phyloP scores from a whole-genome alignment of 2,888 invertebrate species.

The Unio delphinus region DNA sequence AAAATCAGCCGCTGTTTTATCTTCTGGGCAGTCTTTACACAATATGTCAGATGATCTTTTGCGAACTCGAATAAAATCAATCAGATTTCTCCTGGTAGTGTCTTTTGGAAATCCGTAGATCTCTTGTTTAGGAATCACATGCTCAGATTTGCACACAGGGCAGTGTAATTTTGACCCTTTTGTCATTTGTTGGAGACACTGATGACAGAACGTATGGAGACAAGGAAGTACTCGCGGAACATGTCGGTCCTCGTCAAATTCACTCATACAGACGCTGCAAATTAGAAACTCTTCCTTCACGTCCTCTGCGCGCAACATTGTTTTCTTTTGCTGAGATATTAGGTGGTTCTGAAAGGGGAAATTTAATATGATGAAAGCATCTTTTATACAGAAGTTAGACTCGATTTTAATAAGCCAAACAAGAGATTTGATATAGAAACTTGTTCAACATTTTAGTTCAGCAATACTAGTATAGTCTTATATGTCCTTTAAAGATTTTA shows the following conservation, averaged over 20 bases:
- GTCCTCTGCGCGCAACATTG: slow-evolving; percentile 40
- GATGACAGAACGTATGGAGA: slow-evolving; percentile 44
- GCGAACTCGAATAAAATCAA: slow-evolving; percentile 41
- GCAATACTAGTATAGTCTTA: too few relatives aligned
- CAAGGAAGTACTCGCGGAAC: slow-evolving; percentile 42
- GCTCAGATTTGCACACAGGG: slow-evolving; percentile 40
- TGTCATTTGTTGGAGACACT: slow-evolving; percentile 32
- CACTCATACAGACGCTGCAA: slow-evolving; percentile 40
- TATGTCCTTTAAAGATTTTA: too few relatives aligned
- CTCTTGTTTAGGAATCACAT: slow-evolving; percentile 26
- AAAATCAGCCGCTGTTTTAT: slow-evolving; percentile 38
- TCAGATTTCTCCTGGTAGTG: slow-evolving; percentile 39
- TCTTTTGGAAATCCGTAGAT: slow-evolving; percentile 40
- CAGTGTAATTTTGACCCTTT: slow-evolving; percentile 23
- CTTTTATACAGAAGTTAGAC: too few relatives aligned
- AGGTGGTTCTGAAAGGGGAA: neutral
- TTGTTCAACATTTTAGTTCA: too few relatives aligned
- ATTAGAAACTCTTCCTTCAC: slow-evolving; percentile 46
- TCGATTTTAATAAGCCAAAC: too few relatives aligned
- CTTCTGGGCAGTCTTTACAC: slow-evolving; percentile 48
- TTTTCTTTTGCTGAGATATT: slow-evolving; percentile 4
- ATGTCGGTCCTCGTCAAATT: slow-evolving; percentile 36
- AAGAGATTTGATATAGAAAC: too few relatives aligned
- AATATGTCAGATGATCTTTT: slow-evolving; percentile 39
- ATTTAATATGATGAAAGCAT: too few relatives aligned